These are phyloP conservation scores for Ceriagrion tenellum DNA, from an alignment of 2,888 invertebrate genomes.

Conservation along the genomic window DNA sequence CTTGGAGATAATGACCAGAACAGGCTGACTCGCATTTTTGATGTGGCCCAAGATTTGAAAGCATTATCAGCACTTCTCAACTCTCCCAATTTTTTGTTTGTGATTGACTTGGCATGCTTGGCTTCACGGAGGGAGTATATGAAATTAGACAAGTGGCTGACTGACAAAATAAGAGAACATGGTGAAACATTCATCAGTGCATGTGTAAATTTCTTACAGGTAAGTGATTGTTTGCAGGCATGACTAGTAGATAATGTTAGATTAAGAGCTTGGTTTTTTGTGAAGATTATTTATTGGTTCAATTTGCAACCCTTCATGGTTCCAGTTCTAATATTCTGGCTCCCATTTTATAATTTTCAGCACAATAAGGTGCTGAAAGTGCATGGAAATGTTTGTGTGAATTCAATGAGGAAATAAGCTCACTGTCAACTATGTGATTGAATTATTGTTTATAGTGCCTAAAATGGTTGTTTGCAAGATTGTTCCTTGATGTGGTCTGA, in stretches of 20 bases:
- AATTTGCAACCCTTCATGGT: not conserved
- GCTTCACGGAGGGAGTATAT: conserved; percentile 98
- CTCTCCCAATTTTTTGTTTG: conserved; percentile 95
- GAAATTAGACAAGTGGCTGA: conserved; percentile 98
- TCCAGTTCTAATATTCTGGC: too few species aligned
- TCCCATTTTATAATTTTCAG: not conserved
- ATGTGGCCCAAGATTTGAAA: conserved; percentile 95
- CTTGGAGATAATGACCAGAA: conserved; percentile 96
- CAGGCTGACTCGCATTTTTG: conserved; percentile 94
- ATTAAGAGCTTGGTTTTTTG: not conserved
- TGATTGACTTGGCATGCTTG: conserved; percentile 98
- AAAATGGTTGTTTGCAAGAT: not conserved
- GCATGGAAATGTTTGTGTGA: not conserved
- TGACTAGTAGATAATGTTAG: not conserved
- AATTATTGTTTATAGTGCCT: conserved; percentile 16
- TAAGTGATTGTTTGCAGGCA: conserved; percentile 70
- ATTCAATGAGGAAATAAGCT: not conserved
- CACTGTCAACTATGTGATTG: not conserved
- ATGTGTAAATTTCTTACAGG: conserved; percentile 91
- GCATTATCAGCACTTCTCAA: conserved; percentile 95
- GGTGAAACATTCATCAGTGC: conserved; percentile 94
- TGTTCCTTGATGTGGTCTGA: too few species aligned
- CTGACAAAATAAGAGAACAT: conserved; percentile 97
- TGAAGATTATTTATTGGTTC: not conserved
- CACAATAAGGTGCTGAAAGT: not conserved